phyloP scores from a whole-genome alignment of 2,888 invertebrate species.

The Himalopsyche japonica region DNA sequence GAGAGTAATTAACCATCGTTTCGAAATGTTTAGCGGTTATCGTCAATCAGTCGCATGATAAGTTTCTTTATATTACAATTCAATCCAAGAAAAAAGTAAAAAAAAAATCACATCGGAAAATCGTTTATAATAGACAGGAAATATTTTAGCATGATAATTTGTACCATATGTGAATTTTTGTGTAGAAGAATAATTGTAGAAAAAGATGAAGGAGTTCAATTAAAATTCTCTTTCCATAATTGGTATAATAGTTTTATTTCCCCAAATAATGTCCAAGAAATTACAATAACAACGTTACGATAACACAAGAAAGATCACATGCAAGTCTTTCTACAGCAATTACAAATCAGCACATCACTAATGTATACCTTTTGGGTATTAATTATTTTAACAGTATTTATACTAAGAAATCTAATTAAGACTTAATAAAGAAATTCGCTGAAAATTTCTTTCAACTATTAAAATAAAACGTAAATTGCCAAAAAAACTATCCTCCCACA shows the following conservation, averaged over 20 bases:
- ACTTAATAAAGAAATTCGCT: not conserved
- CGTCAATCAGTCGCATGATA: no score
- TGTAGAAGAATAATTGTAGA: no score
- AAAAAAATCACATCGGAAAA: no score
- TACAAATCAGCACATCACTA: not conserved
- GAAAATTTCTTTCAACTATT: not conserved
- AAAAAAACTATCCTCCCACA: no score
- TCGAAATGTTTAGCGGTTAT: no score
- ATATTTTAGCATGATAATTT: no score
- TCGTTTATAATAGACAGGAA: no score
- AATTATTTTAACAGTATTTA: not conserved
- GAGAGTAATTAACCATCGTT: no score
- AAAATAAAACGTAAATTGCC: not conserved
- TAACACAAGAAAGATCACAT: not conserved
- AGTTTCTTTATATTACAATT: no score
- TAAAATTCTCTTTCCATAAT: not conserved
- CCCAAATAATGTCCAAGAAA: not conserved
- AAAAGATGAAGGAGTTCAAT: not conserved
- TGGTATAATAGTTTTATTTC: not conserved
- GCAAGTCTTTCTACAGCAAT: not conserved
- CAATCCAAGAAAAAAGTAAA: no score
- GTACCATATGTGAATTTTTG: no score
- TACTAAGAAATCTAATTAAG: not conserved
- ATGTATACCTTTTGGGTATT: not conserved
- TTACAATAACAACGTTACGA: not conserved